Evolutionary conservation across 1,140 invertebrate species (phyloP).

Genomic region (Portunus trituberculatus): DNA sequence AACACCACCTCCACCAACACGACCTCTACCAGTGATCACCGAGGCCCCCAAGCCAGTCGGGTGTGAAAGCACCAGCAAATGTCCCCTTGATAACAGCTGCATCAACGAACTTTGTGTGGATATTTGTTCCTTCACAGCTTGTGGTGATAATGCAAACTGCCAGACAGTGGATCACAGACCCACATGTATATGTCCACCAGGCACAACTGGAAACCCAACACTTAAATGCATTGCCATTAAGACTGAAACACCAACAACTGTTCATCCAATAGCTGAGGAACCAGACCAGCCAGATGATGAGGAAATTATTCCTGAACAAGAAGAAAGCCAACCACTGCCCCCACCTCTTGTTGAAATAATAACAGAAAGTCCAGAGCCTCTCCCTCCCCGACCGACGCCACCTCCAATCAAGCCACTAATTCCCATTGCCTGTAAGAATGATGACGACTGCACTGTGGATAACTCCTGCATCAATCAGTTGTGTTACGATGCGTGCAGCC

Average conservation of each 20-base stretch:
- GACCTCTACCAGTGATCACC: slow-evolving; percentile 82
- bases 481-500: slow-evolving; percentile 64
- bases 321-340: slow-evolving; percentile 84
- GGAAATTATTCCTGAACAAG: slow-evolving; percentile 89
- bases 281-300: slow-evolving; percentile 85
- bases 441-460: slow-evolving; percentile 60
- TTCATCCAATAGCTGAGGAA: slow-evolving; percentile 86
- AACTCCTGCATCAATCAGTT: slow-evolving; percentile 61
- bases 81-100: slow-evolving; percentile 87
- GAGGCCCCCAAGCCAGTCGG: slow-evolving; percentile 82
- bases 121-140: slow-evolving; percentile 86
- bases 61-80: slow-evolving; percentile 86
- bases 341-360: slow-evolving; percentile 84
- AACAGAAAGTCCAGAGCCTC: slow-evolving; percentile 84
- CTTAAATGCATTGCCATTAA: slow-evolving; percentile 72
- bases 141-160: slow-evolving; percentile 87
- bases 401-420: slow-evolving; percentile 81
- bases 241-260: slow-evolving; percentile 23
- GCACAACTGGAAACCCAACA: slow-evolving; percentile 79
- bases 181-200: slow-evolving; percentile 79
- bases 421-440: slow-evolving; percentile 55
- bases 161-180: slow-evolving; percentile 81
- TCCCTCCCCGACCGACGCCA: slow-evolving; percentile 78
- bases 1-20: slow-evolving; percentile 15
- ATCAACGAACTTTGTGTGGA: slow-evolving; percentile 87